A percentile compares a stretch with the other conserved stretches of the same genome.
Conservation (phyloP, 2,113 vertebrate genomes). For the Rhea pennata region DNA sequence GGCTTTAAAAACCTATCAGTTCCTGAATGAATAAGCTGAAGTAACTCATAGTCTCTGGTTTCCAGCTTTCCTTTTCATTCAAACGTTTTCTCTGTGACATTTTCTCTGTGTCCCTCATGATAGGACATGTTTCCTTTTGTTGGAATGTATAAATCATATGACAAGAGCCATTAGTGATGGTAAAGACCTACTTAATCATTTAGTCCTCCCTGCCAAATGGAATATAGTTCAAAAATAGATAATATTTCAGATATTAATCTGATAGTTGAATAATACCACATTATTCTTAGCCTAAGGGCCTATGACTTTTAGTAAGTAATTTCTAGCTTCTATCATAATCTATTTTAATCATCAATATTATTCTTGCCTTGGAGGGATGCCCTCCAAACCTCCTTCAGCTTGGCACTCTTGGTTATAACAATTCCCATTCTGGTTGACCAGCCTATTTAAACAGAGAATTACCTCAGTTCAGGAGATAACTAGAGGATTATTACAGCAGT, state of each 20-base stretch:
- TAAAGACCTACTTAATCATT: constrained; percentile 49
- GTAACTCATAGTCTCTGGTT: not conserved
- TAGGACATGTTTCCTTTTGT: not conserved
- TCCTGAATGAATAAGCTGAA: not conserved
- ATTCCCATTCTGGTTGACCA: constrained; percentile 45
- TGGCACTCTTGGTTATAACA: constrained; percentile 1
- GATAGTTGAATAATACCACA: constrained; percentile 9
- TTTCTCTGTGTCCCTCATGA: not conserved
- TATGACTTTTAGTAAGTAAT: constrained; percentile 26
- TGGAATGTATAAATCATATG: constrained; percentile 13
- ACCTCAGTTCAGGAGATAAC: not conserved
- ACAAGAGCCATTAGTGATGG: constrained; percentile 1
- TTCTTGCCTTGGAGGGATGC: constrained; percentile 18
- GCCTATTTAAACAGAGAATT: constrained; percentile 28
- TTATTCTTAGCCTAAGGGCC: constrained; percentile 23
- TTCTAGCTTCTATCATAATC: constrained; percentile 22
- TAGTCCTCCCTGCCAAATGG: not conserved
- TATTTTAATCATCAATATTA: constrained; percentile 56
- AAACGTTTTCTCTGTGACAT: not conserved
- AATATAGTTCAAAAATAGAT: not conserved
- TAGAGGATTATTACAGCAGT: constrained; percentile 41
- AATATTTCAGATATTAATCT: constrained; percentile 32
- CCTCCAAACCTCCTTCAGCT: constrained; percentile 52
- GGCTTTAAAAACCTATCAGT: constrained; percentile 17
- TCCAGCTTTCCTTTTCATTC: constrained; percentile 5